Percentiles rank a stretch among this genome's conserved stretches.
Evolutionary conservation across 2,797 vertebrate genomes (phyloP).

Genomic region (Phaenicophaeus curvirostris): DNA sequence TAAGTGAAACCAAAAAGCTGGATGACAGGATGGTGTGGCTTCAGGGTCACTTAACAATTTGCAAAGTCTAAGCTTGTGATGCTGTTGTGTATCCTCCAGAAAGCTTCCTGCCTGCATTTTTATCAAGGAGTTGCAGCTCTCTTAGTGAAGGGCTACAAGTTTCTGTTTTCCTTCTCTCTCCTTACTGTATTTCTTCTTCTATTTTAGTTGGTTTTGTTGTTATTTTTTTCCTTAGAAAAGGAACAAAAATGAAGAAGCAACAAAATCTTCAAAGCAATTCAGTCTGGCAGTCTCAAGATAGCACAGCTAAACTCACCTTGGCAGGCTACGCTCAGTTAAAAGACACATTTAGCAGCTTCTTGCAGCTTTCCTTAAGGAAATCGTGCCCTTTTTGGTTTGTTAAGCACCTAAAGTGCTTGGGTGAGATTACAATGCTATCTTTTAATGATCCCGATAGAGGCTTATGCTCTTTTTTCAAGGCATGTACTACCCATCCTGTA

Average conservation of each 20-base stretch:
- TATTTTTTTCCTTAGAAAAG: neutral
- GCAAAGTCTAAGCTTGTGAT: neutral
- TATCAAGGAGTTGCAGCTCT: neutral
- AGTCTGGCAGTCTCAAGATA: neutral
- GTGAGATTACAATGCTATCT: neutral
- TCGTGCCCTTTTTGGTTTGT: constrained; percentile 25
- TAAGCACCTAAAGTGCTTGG: neutral
- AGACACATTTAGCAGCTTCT: neutral
- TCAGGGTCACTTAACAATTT: neutral
- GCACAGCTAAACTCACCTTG: neutral
- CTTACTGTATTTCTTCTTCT: neutral
- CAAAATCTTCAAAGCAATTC: neutral
- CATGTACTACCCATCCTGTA: neutral
- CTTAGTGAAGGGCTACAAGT: neutral
- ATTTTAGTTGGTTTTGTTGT: neutral
- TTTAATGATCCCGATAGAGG: neutral
- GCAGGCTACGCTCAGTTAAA: neutral
- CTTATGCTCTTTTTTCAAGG: neutral
- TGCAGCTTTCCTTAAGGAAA: neutral
- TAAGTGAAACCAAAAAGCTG: neutral
- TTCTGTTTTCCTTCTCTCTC: neutral
- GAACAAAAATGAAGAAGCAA: neutral
- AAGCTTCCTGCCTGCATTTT: neutral
- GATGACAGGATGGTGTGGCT: neutral
- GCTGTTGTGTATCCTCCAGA: neutral